Base-by-base conservation (phyloP, 2,888 invertebrate species). In the Pimpla rufipes region DNA sequence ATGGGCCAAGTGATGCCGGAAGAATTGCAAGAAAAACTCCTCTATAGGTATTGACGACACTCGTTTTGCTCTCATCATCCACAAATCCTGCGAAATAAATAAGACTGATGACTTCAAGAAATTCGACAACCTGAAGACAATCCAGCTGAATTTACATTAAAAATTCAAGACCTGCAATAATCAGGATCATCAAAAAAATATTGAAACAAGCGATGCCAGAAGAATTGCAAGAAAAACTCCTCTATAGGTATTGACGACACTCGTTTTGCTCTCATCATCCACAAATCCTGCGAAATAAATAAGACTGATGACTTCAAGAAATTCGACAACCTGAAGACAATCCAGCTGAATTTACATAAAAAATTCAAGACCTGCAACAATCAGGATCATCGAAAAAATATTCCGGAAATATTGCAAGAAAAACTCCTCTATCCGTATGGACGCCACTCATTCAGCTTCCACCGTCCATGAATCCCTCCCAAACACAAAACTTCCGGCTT, bases 401-500 rank as follows among this genome's bases (percentile, higher is more conserved):
- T n/a, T n/a, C n/a, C n/a, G n/a, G n/a, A n/a, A n/a, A n/a, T n/a
- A n/a, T n/a, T n/a, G n/a, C n/a, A n/a, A n/a, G n/a, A n/a, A n/a
- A n/a, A n/a, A n/a, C n/a, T n/a, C n/a, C n/a, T n/a, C n/a, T n/a
- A n/a, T n/a, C n/a, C n/a, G n/a, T n/a, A n/a, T n/a, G n/a, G n/a
- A n/a, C n/a, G n/a, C n/a, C n/a, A n/a, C n/a, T n/a, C 18, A 40
- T 64, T 21, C 42, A 16, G 2, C 21, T 64, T 64, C 21, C 7
- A 16, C 21, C 18, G 5, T 10, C 11, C 42, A 64, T 21, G 18
- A 8, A n/a, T n/a, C n/a, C n/a, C 8, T 40, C 16, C n/a, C 59
- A 16, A 64, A n/a, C 29, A 45, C 42, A 23, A 66, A 66, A 21
- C 66, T 66, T 45, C 40, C 42, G 23, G 42, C 66, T 45, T 66